Evolutionary conservation across 1,140 invertebrate genomes (phyloP), one percentile per base, ranked within the genome.

Genomic region (Drosophila ficusphila): DNA sequence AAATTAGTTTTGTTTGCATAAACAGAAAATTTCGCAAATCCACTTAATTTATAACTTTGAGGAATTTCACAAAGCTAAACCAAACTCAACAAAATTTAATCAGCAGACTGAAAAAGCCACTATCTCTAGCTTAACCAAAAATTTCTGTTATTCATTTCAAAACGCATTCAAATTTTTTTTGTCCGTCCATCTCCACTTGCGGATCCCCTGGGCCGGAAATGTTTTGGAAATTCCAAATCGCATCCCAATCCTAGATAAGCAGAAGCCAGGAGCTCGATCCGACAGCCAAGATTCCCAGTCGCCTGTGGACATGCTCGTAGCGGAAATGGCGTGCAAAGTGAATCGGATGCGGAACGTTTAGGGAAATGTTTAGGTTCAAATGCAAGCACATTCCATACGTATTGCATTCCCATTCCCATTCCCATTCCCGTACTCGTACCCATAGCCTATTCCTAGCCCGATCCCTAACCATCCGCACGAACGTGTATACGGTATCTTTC

Each of bases 311-410:
- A 76, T 79, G 81, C 56, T 72, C 42, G 61, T 51, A 70, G 77
- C 82, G 81, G 81, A 85, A 85, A 85, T 85, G 82, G 81, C 73
- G 82, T 86, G 81, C 81, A 88, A 85, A 85, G 81, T 81, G 77
- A 85, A 85, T 71, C 81, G 81, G 81, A 85, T 81, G 73, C 62
- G 58, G 64, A 85, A 61, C 74, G 76, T 85, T 86, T 85, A 76
- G 79, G 76, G 49, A 62, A 85, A 85, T 75, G 71, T 75, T 86
- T 76, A 78, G 77, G 76, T 79, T 83, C 65, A 85, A 81, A 79
- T 88, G 85, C 82, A 74, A 86, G 81, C 76, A 42, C 41, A 79
- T 79, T 73, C 70, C 76, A 68, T 83, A 56, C 33, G 21, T 47
- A 49, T 53, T 49, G 49, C 23, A 73, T 44, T 51, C 33, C 56